Conservation (phyloP, 2,888 invertebrate genomes). For the Ornithoptera alexandrae region DNA sequence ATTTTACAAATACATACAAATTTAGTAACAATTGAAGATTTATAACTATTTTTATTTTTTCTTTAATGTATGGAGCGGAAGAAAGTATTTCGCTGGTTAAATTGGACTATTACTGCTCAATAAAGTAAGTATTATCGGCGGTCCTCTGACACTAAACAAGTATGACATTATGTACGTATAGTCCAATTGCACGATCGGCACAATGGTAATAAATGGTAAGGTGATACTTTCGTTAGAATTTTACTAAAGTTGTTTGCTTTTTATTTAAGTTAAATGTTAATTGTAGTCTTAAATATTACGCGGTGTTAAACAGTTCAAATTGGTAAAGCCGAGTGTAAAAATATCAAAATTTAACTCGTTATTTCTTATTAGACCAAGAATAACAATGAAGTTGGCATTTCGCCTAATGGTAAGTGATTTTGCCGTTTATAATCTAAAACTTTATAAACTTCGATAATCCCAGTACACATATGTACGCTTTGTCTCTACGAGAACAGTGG, state of each 20-base stretch:
- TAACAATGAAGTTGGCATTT: no score
- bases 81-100: constrained; percentile 23
- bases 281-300: no score
- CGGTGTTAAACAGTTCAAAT: no score
- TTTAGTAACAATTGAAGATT: constrained; percentile 3
- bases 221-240: no score
- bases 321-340: no score
- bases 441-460: neutral
- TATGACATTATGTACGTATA: constrained; percentile 8
- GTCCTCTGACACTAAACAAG: constrained; percentile 17
- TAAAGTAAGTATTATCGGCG: constrained; percentile 25
- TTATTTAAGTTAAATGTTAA: no score
- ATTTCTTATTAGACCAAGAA: no score
- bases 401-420: neutral
- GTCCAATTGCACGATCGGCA: neutral
- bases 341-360: no score
- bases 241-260: no score
- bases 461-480: no score
- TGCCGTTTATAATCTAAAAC: neutral
- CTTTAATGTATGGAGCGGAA: constrained; percentile 26
- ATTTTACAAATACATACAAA: neutral
- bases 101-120: constrained; percentile 28
- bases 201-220: neutral
- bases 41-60: constrained; percentile 17
- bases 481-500: neutral